Conservation (phyloP, 2,113 vertebrate species). For the Chelonoidis abingdonii region DNA sequence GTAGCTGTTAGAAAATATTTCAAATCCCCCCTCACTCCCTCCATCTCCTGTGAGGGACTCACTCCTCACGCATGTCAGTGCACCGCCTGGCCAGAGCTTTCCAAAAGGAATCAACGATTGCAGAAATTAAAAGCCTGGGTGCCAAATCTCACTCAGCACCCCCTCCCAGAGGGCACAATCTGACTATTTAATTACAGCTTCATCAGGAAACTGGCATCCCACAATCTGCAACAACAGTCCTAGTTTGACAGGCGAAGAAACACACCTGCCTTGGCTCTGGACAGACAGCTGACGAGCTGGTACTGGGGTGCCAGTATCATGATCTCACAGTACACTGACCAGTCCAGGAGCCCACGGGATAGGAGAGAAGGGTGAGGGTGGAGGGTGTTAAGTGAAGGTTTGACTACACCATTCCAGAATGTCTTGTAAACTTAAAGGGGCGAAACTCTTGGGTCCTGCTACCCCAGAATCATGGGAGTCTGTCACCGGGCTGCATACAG, state of each 20-base stretch:
- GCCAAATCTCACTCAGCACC: neutral
- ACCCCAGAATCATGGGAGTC: neutral
- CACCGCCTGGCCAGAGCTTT: rapidly evolving
- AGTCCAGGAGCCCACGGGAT: neutral
- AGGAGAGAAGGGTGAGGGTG: neutral
- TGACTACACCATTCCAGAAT: neutral
- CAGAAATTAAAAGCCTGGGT: neutral
- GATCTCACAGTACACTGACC: neutral
- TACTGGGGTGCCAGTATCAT: neutral
- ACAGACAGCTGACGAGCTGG: neutral
- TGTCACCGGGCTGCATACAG: neutral
- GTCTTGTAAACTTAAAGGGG: neutral
- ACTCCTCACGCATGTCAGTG: rapidly evolving
- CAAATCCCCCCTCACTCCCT: neutral
- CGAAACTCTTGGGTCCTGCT: neutral
- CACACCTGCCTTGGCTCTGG: constrained; percentile 11
- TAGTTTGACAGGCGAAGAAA: neutral
- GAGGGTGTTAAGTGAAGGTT: neutral
- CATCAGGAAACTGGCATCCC: neutral
- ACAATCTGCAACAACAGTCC: neutral
- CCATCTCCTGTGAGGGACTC: neutral
- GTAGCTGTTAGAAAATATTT: constrained; percentile 60
- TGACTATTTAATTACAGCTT: neutral
- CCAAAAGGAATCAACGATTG: rapidly evolving
- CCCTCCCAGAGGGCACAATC: neutral